Base-by-base conservation (phyloP, 2,797 vertebrate species). In the Odontamblyopus rebecca region DNA sequence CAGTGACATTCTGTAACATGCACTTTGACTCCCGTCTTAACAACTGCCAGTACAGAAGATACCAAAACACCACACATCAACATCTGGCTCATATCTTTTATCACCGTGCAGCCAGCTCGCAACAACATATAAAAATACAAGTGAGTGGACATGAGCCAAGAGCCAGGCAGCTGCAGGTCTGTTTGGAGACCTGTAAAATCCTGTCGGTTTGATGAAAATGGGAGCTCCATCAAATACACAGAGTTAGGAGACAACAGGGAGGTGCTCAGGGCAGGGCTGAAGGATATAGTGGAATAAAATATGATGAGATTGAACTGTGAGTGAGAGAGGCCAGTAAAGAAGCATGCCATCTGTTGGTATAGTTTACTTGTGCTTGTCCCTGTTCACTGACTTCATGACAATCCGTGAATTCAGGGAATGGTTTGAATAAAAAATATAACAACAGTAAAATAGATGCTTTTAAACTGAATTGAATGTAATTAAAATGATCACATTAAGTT, bases 21-120 rank as follows among this genome's bases (percentile, higher is more conserved):
- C n/a, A 69, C 12, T 13, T 19, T 71, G 78, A 32, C 74, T 44
- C 35, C n/a, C 50, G 59, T 41, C 59, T 60, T 66, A 30, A 30
- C 19, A 62, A 51, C 19, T 19, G 41, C 26, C 6, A 5, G 2
- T 26, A 11, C 2, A 44, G 35, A 65, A 38, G n/a, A 61, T 59
- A 74, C 6, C 18, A 26, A 30, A 61, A 74, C 75, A 80, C 69
- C 68, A 2, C 38, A 75, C 38, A 74, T 80, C 76, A 62, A 67
- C 77, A 82, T 82, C 85, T 83, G 83, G 71, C 35, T 62, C 3
- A 15, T 75, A 77, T 30, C 82, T 63, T 87, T 82, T 48, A 83
- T 82, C 76, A 71, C n/a, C 59, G 72, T 78, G 74, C 79, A 81
- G 9, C 78, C 82, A 48, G 16, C 78, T 73, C 62, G 68, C 48